These are phyloP conservation scores for Chloroceryle inda DNA, from an alignment of 2,797 vertebrate species.

Conservation along the genomic window DNA sequence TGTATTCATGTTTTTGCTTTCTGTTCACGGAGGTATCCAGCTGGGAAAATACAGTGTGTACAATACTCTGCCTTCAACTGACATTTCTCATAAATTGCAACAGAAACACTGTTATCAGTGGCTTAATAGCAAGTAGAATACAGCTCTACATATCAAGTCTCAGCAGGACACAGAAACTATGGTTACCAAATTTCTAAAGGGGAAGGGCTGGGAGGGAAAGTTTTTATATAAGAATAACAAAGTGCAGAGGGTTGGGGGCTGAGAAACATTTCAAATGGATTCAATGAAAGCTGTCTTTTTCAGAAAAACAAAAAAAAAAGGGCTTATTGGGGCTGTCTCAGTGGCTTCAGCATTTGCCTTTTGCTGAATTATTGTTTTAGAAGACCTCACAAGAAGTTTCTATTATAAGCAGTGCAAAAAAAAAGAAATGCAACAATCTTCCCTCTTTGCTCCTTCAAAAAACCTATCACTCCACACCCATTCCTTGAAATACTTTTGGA, in stretches of 20 bases:
- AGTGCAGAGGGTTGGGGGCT: too few relatives aligned
- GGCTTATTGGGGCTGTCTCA: slow-evolving; percentile 42
- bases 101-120: slow-evolving; percentile 86
- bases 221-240: slow-evolving; percentile 73
- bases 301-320: background rate
- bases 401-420: slow-evolving; percentile 37
- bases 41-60: slow-evolving; percentile 87
- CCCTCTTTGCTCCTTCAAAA: background rate
- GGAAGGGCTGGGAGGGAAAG: slow-evolving; percentile 36
- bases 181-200: slow-evolving; percentile 82
- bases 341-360: slow-evolving; percentile 45
- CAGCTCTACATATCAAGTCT: slow-evolving; percentile 81
- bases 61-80: slow-evolving; percentile 84
- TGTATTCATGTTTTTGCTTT: slow-evolving; percentile 84
- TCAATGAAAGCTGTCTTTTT: slow-evolving; percentile 66
- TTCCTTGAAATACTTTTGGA: slow-evolving; percentile 34
- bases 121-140: slow-evolving; percentile 84
- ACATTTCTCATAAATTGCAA: slow-evolving; percentile 86
- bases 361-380: slow-evolving; percentile 73
- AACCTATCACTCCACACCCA: background rate
- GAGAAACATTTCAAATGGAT: slow-evolving; percentile 73
- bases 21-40: slow-evolving; percentile 83
- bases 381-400: slow-evolving; percentile 76
- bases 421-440: background rate
- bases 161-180: slow-evolving; percentile 82